Evolutionary conservation across 2,888 invertebrate species (phyloP), one percentile per base, ranked within the genome.

Genomic region (Netelia virgata): DNA sequence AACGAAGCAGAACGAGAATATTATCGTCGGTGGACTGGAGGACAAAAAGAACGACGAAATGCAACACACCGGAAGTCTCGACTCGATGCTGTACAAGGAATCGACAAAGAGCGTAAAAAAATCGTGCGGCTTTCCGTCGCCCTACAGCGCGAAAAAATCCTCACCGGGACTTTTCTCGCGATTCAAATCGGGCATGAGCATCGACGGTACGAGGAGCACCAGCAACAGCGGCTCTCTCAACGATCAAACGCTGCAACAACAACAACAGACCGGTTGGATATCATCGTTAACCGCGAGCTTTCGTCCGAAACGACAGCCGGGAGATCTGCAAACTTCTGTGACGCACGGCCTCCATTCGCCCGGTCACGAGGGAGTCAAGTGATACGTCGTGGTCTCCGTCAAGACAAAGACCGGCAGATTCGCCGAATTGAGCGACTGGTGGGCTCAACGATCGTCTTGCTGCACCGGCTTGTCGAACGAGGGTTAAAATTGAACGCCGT

Each of bases 271-370:
- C 76, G 92, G 93, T 5, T 94, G 94, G 94, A 93, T 94, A 64
- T 92, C 93, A 0, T 92, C 93, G 14, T 73, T 94, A 74, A 92
- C 94, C 5, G 92, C 94, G 14, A 93, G 93, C 72, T 93, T 94
- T 76, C 91, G 94, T 9, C 91, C 92, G 0, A 92, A 90, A 80
- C 89, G 92, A 14, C 93, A 93, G 57, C 59, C 85, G 1, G 87
- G 75, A 53, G 89, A 89, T 18, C 47, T 85, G n/a, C 79, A 84
- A 11, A 81, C 90, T 3, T 77, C 89, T 20, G 86, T 90, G 6
- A 88, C 90, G 23, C 91, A 91, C 69, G 91, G 88, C 16, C 84
- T 90, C 36, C 89, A 89, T 9, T 92, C 91, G 10, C 91, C 92
- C 2, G 91, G 91, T 70, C 91, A 91, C 72, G 93, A 92, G 41